Evolutionary conservation across 2,888 invertebrate genomes (phyloP).

Genomic region (Troglohyphantes excavatus): DNA sequence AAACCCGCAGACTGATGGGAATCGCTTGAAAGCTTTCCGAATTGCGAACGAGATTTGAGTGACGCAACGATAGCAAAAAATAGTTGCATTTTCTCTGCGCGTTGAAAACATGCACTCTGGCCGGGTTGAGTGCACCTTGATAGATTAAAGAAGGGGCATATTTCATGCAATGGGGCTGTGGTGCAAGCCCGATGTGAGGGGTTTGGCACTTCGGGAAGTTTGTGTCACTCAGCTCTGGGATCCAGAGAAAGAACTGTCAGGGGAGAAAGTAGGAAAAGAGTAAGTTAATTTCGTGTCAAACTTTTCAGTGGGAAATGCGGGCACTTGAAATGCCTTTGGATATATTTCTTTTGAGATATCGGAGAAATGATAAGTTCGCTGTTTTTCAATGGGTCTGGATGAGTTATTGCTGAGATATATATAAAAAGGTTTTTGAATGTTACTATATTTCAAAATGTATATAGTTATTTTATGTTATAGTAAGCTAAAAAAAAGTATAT

Average conservation of each 20-base stretch:
- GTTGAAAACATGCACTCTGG: conserved; percentile 46
- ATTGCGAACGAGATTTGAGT: conserved; percentile 30
- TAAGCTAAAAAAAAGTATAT: no score
- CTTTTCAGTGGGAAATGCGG: conserved; percentile 23
- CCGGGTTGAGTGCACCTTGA: conserved; percentile 18
- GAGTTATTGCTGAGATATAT: no score
- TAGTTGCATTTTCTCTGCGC: not conserved
- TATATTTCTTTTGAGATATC: not conserved
- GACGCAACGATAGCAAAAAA: conserved; percentile 37
- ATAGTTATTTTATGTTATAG: no score
- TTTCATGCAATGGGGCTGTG: conserved; percentile 41
- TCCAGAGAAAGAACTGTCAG: conserved; percentile 50
- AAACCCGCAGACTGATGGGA: not conserved
- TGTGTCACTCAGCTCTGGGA: conserved; percentile 54
- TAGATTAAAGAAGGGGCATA: conserved; percentile 66
- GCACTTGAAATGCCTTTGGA: not conserved
- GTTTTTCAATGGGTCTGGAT: not conserved
- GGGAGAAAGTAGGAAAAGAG: conserved; percentile 28
- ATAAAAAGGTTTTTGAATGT: no score
- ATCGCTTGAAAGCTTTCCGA: conserved; percentile 5
- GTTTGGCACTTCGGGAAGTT: conserved; percentile 62
- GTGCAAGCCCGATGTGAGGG: conserved; percentile 5
- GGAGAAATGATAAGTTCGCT: not conserved
- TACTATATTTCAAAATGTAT: no score
- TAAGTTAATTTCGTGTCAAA: conserved; percentile 53